Evolutionary conservation across 2,888 invertebrate species (phyloP).

Genomic region (Himalopsyche tibetana): DNA sequence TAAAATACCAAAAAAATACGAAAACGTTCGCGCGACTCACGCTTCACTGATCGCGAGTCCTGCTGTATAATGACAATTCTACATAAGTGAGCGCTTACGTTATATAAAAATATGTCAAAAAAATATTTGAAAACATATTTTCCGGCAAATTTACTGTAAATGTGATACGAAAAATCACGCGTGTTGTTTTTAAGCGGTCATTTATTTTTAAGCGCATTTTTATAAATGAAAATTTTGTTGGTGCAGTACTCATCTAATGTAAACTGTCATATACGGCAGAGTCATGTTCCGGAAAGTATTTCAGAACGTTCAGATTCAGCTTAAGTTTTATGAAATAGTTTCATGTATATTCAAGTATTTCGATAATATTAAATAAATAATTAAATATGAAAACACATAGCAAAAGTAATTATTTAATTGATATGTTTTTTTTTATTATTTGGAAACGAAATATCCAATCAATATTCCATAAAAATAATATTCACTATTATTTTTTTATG

Average conservation of each 20-base stretch:
- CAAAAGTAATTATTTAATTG: no score
- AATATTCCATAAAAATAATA: no score
- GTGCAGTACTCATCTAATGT: not conserved
- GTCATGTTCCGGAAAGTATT: conserved; percentile 19
- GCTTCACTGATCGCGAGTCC: not conserved
- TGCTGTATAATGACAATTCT: not conserved
- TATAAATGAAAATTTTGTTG: not conserved
- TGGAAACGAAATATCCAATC: no score
- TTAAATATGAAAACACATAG: no score
- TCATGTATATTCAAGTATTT: not conserved
- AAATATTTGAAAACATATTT: no score
- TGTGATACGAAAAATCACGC: no score
- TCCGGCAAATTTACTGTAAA: no score
- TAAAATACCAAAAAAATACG: not conserved
- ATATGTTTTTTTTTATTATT: no score
- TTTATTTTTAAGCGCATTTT: no score
- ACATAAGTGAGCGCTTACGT: not conserved
- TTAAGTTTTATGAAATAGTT: not conserved
- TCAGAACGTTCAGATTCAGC: conserved; percentile 6
- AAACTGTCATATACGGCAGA: not conserved
- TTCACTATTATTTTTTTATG: no score
- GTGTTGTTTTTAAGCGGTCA: no score
- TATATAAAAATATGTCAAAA: not conserved
- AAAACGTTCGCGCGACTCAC: not conserved
- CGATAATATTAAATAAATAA: not conserved